Conservation (phyloP, 2,797 vertebrate genomes). For the Glyptemys insculpta region DNA sequence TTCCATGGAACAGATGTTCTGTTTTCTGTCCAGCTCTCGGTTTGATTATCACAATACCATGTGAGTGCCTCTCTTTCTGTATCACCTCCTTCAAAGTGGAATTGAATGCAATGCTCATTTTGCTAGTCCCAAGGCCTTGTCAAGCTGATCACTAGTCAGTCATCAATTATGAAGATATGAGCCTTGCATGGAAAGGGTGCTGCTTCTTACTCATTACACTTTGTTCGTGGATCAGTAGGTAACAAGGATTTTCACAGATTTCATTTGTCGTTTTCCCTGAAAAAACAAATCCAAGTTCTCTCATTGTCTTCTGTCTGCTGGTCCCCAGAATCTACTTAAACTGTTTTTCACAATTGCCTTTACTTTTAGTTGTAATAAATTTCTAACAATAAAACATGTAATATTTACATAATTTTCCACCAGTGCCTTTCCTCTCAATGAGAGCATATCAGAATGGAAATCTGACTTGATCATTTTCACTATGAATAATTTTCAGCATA, state of each 20-base stretch:
- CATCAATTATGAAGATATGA: not conserved
- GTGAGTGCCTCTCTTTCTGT: not conserved
- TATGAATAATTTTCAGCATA: not conserved
- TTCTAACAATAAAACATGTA: not conserved
- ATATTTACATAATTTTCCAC: not conserved
- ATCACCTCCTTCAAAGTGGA: fast-evolving
- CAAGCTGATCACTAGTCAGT: slow-evolving; percentile 11
- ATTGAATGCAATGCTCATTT: not conserved
- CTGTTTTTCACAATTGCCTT: not conserved
- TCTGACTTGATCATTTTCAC: not conserved
- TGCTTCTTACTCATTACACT: not conserved
- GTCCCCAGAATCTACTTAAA: not conserved
- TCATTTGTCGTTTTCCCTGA: not conserved
- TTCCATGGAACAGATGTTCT: not conserved
- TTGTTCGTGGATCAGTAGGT: not conserved
- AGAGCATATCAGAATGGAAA: slow-evolving; percentile 20
- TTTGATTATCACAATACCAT: fast-evolving
- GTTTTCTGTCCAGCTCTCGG: not conserved
- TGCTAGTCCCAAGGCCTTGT: not conserved
- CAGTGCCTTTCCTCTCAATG: slow-evolving; percentile 19
- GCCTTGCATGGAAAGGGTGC: not conserved
- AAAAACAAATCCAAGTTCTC: not conserved
- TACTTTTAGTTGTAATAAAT: not conserved
- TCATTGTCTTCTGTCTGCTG: not conserved
- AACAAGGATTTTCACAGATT: not conserved